phyloP scores from a whole-genome alignment of 1,140 invertebrate species.

The Hyposmocoma kahamanoa region DNA sequence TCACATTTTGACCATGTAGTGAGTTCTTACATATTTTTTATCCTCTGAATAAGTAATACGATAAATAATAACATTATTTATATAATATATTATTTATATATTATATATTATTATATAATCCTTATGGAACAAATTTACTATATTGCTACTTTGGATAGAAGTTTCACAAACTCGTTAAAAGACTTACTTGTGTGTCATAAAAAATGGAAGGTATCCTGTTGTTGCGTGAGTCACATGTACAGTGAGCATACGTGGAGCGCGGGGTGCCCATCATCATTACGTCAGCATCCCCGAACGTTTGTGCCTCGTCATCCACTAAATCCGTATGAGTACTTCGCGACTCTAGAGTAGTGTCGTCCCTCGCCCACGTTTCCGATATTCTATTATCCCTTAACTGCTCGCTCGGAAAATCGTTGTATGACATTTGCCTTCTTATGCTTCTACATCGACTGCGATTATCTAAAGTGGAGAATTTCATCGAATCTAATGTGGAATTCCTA shows the following conservation, averaged over 20 bases:
- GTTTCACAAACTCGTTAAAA: too few species aligned
- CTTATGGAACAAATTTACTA: too few species aligned
- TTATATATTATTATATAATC: too few species aligned
- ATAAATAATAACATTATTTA: too few species aligned
- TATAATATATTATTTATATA: too few species aligned
- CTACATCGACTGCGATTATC: slow-evolving; percentile 61
- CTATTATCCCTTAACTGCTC: slow-evolving; percentile 47
- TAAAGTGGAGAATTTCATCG: slow-evolving; percentile 61
- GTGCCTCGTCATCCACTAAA: slow-evolving; percentile 44
- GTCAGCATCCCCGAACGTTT: slow-evolving; percentile 56
- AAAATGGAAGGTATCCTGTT: slow-evolving; percentile 60
- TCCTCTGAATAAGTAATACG: too few species aligned
- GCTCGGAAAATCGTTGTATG: slow-evolving; percentile 61
- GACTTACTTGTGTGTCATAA: slow-evolving; percentile 65
- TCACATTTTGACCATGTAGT: too few species aligned
- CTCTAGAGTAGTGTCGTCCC: slow-evolving; percentile 40
- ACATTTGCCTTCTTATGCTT: slow-evolving; percentile 62
- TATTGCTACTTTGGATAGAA: too few species aligned
- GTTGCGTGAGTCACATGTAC: slow-evolving; percentile 51
- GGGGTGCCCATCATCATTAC: slow-evolving; percentile 45
- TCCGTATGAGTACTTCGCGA: slow-evolving; percentile 46
- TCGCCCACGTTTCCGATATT: slow-evolving; percentile 39
- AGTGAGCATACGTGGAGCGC: slow-evolving; percentile 47
- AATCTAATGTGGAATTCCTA: slow-evolving; percentile 38
- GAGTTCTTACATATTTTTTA: too few species aligned